Evolutionary conservation across 2,113 vertebrate species (phyloP).

Genomic region (Lanius ludovicianus): DNA sequence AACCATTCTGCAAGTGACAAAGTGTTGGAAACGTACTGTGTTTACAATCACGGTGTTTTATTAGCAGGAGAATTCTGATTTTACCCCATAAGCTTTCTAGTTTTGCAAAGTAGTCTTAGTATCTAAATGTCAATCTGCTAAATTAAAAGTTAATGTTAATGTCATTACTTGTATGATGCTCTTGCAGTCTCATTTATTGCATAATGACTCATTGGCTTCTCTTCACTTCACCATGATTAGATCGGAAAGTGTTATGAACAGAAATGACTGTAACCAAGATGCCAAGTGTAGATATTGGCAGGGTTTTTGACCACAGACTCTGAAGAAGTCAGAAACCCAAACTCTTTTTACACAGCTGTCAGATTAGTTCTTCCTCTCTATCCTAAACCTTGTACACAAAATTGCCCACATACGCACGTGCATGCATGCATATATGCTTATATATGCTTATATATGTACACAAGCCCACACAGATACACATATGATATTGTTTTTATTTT

Average conservation of each 20-base stretch:
- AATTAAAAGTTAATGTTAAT: not conserved
- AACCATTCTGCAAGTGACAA: not conserved
- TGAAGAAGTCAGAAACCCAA: not conserved
- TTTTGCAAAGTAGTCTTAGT: not conserved
- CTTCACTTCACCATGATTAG: not conserved
- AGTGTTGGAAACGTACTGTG: not conserved
- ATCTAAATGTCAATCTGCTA: not conserved
- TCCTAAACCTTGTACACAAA: not conserved
- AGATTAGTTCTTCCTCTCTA: not conserved
- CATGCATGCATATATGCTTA: not conserved
- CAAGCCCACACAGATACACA: not conserved
- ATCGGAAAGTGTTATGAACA: not conserved
- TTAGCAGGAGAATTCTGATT: not conserved
- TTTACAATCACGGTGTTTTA: not conserved
- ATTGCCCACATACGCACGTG: not conserved
- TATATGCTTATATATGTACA: not conserved
- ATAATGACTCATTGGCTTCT: not conserved
- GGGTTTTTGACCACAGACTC: fast-evolving
- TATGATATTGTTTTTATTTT: not conserved
- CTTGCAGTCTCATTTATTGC: not conserved
- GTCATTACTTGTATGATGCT: not conserved
- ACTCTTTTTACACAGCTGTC: not conserved
- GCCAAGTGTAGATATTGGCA: not conserved
- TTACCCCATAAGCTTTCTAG: not conserved
- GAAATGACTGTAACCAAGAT: not conserved